phyloP scores from a whole-genome alignment of 53 echinoderm and acorn worm genomes.

The Henricia sp. region DNA sequence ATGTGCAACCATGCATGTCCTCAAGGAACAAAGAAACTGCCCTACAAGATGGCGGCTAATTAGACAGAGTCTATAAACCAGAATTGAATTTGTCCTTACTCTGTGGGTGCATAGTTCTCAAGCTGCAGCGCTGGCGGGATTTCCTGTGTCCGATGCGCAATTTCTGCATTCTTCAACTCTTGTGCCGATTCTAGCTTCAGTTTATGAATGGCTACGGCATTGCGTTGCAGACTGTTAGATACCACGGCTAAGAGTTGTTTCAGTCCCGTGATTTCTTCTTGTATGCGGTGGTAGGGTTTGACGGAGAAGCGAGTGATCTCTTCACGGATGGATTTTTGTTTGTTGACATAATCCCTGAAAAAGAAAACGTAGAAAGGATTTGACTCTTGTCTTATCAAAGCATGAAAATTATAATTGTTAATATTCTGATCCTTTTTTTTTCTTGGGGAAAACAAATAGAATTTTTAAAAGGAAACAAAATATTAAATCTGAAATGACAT shows the following conservation, averaged over 20 bases:
- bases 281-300: conserved; percentile 84
- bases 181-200: conserved; percentile 89
- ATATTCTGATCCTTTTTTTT: no score
- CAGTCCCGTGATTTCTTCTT: conserved; percentile 86
- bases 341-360: conserved; percentile 86
- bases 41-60: no score
- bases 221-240: conserved; percentile 85
- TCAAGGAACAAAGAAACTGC: no score
- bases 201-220: conserved; percentile 87
- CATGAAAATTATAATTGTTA: no score
- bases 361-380: no score
- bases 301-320: conserved; percentile 91
- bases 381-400: no score
- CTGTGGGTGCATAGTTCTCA: conserved; percentile 87
- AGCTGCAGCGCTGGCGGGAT: conserved; percentile 90
- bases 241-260: conserved; percentile 88
- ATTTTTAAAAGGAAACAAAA: no score
- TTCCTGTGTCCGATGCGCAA: conserved; percentile 93
- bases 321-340: conserved; percentile 87
- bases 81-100: conserved; percentile 67
- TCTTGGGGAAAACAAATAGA: no score
- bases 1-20: no score
- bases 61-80: no score
- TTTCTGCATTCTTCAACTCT: conserved; percentile 92
- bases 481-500: no score